phyloP scores from a whole-genome alignment of 2,888 invertebrate genomes.

The Latrodectus elegans region DNA sequence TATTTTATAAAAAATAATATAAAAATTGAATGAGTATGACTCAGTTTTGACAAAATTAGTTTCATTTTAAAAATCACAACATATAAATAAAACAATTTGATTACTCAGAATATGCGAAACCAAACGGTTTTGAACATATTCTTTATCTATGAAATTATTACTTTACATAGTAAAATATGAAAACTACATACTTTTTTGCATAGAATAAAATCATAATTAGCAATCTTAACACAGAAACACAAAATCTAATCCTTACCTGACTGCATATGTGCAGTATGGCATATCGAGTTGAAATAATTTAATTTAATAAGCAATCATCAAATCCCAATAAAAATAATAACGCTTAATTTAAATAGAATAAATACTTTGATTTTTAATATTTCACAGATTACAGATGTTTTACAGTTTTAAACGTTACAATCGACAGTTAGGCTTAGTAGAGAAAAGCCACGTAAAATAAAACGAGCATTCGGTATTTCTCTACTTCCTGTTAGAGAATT shows the following conservation, averaged over 20 bases:
- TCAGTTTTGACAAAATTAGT: not conserved
- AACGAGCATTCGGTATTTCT: not conserved
- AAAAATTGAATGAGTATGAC: no score
- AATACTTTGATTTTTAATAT: not conserved
- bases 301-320: not conserved
- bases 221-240: not conserved
- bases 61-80: not conserved
- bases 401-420: not conserved
- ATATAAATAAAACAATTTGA: not conserved
- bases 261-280: slow-evolving; percentile 47
- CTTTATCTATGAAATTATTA: not conserved
- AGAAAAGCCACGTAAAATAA: slow-evolving; percentile 7
- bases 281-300: not conserved
- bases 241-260: slow-evolving; percentile 30
- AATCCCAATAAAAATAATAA: not conserved
- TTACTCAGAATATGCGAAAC: not conserved
- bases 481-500: slow-evolving; percentile 8
- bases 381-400: not conserved
- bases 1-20: no score
- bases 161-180: not conserved
- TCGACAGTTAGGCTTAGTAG: not conserved
- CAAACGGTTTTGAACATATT: not conserved
- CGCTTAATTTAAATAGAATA: not conserved
- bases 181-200: not conserved
- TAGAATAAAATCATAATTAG: not conserved